Percentiles rank a stretch among this genome's conserved stretches.
Conservation (phyloP, 2,113 vertebrate genomes). For the Hippopotamus amphibius region DNA sequence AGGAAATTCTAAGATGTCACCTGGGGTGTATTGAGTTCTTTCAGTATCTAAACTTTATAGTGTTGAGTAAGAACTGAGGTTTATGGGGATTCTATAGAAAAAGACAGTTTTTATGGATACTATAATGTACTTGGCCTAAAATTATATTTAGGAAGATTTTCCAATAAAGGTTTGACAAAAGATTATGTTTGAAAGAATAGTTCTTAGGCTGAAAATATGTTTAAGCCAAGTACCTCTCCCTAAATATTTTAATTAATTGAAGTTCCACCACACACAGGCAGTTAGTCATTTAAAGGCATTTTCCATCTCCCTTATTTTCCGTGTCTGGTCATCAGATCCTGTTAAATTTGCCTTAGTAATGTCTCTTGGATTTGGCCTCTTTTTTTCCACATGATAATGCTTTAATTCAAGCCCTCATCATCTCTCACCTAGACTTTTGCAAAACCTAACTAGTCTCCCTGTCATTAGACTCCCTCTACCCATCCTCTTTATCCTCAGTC, state of each 20-base stretch:
- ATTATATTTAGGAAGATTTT: constrained; percentile 45
- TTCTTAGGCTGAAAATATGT: constrained; percentile 32
- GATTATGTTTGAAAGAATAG: constrained; percentile 24
- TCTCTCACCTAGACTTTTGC: constrained; percentile 28
- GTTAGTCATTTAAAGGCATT: constrained; percentile 2
- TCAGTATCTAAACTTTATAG: not conserved
- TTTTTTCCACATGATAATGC: not conserved
- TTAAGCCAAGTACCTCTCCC: not conserved
- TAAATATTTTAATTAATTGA: constrained; percentile 42
- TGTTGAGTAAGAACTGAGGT: not conserved
- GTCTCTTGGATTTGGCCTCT: not conserved
- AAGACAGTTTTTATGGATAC: constrained; percentile 3
- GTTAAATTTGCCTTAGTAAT: not conserved
- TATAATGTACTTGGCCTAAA: not conserved
- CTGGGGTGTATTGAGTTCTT: not conserved
- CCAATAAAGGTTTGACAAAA: constrained; percentile 14
- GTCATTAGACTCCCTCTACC: not conserved
- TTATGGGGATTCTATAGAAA: constrained; percentile 27
- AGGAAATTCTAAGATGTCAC: not conserved
- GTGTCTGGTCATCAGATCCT: not conserved
- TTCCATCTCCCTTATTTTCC: constrained; percentile 7
- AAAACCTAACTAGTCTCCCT: not conserved
- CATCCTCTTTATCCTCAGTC: not conserved
- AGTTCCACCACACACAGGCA: not conserved
- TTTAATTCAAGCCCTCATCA: not conserved